Percentiles rank a stretch among this genome's conserved stretches.
Conservation (phyloP, 2,888 invertebrate genomes). For the Spisula solida region DNA sequence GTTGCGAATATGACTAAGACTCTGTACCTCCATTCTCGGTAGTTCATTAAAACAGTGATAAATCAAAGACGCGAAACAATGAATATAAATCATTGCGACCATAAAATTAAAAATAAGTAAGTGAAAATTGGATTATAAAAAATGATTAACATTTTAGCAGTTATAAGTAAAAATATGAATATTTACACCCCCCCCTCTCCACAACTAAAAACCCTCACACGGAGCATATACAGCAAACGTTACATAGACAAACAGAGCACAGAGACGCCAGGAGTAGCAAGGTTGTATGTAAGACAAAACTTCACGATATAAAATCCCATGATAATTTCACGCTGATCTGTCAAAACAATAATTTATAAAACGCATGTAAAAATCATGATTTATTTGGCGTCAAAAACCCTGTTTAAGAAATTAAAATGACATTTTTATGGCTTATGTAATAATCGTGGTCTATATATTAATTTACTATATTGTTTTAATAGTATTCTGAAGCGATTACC, state of each 20-base stretch:
- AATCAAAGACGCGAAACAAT: background rate
- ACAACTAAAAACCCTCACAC: no score
- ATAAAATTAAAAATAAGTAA: no score
- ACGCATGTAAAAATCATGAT: conserved; percentile 20
- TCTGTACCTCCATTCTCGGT: no score
- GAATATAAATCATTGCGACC: no score
- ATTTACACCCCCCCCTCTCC: no score
- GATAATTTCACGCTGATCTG: conserved; percentile 15
- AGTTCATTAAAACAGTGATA: background rate
- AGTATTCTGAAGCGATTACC: background rate
- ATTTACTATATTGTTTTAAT: conserved; percentile 15
- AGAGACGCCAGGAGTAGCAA: background rate
- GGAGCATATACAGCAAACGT: background rate
- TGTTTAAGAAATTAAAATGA: conserved; percentile 21
- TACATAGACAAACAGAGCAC: background rate
- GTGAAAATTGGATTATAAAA: no score
- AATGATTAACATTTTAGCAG: no score
- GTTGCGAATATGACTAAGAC: no score
- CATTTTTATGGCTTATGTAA: conserved; percentile 16
- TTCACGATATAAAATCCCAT: background rate
- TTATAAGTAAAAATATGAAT: no score
- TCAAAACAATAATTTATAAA: conserved; percentile 17
- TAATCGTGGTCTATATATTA: conserved; percentile 10
- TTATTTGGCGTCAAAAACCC: conserved; percentile 21
- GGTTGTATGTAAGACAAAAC: background rate